phyloP scores from a whole-genome alignment of 1,140 invertebrate species.

The Dryas iulia region DNA sequence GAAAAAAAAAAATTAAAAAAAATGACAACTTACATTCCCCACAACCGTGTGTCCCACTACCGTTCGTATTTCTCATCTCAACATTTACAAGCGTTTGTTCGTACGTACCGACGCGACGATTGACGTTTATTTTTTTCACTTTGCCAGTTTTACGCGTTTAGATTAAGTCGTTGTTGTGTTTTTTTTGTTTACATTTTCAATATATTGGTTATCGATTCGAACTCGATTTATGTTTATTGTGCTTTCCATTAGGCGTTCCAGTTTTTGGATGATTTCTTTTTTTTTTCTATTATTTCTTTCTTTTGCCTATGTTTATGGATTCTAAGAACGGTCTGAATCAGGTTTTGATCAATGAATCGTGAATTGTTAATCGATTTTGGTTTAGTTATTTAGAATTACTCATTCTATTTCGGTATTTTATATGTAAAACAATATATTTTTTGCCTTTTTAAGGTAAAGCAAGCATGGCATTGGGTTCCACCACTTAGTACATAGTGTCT shows the following conservation, averaged over 20 bases:
- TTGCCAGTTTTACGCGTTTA: constrained; percentile 9
- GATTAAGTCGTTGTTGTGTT: constrained; percentile 9
- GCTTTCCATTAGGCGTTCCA: constrained; percentile 10
- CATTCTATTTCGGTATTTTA: too few relatives aligned
- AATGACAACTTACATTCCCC: neutral
- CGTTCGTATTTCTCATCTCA: constrained; percentile 5
- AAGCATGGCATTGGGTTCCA: too few relatives aligned
- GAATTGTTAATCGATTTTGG: neutral
- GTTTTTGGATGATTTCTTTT: neutral
- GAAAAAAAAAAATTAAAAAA: neutral
- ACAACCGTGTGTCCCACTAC: neutral
- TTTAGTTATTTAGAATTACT: too few relatives aligned
- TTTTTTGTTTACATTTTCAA: constrained; percentile 16
- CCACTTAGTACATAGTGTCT: too few relatives aligned
- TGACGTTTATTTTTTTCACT: constrained; percentile 5
- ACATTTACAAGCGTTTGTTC: constrained; percentile 11
- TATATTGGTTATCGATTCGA: constrained; percentile 18
- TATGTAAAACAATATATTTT: too few relatives aligned
- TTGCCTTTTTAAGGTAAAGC: too few relatives aligned
- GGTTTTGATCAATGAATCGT: too few relatives aligned
- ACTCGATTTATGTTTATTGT: constrained; percentile 10
- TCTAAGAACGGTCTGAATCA: neutral
- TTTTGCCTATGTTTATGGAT: neutral
- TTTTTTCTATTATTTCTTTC: neutral
- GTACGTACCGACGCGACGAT: constrained; percentile 2